Percentiles rank a stretch among this genome's conserved stretches.
Evolutionary conservation across 2,888 invertebrate species (phyloP).

Genomic region (Lissonota sp.): DNA sequence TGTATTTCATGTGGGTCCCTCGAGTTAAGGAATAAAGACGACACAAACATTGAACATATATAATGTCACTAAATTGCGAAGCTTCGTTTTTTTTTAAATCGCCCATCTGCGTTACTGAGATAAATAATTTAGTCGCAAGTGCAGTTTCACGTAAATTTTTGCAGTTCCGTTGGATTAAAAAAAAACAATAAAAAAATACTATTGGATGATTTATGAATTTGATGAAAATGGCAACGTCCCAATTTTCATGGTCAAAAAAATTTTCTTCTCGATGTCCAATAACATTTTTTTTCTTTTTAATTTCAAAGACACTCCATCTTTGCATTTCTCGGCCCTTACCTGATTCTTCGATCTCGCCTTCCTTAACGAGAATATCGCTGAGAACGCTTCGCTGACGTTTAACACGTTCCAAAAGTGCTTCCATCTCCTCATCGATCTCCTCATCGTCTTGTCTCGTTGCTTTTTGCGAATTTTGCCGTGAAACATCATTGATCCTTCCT

Average conservation of each 20-base stretch:
- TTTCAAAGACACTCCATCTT: neutral
- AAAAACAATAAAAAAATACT: neutral
- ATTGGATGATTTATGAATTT: neutral
- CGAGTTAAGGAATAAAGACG: neutral
- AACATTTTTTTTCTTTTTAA: constrained; percentile 3
- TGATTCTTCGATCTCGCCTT: constrained; percentile 78
- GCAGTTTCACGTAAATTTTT: neutral
- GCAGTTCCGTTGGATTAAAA: neutral
- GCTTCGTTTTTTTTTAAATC: neutral
- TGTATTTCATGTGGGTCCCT: neutral
- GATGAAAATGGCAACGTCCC: too few relatives aligned
- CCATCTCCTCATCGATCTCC: constrained; percentile 86
- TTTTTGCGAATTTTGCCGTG: constrained; percentile 70
- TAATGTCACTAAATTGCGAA: constrained; percentile 12
- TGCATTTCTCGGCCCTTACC: constrained; percentile 66
- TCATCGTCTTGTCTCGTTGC: constrained; percentile 84
- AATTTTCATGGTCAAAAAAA: neutral
- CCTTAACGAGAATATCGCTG: constrained; percentile 88
- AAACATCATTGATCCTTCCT: constrained; percentile 47
- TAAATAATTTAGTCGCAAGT: too few relatives aligned
- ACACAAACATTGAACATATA: constrained; percentile 32
- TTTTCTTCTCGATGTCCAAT: constrained; percentile 9
- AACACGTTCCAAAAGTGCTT: constrained; percentile 87
- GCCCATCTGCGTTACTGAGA: too few relatives aligned
- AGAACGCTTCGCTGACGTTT: constrained; percentile 89